Evolutionary conservation across 2,888 invertebrate genomes (phyloP), one percentile per base, ranked within the genome.

Genomic region (Anthophora plumipes): DNA sequence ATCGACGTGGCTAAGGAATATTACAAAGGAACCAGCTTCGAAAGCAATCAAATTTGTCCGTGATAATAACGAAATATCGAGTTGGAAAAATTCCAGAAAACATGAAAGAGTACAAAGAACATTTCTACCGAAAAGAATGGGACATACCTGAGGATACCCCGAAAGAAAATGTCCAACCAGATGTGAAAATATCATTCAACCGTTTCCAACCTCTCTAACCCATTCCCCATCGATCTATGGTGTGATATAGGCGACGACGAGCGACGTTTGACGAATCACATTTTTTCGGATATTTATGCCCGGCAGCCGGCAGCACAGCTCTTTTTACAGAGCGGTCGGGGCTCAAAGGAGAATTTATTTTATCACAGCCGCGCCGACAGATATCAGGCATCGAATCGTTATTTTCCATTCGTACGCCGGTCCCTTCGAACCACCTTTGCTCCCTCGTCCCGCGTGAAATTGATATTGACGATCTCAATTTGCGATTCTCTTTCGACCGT

Each of bases 391-490:
- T 82, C 77, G 82, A 82, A 84, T 86, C 85, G 85, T 85, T 85
- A 85, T 80, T 85, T 86, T 77, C 84, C 84, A 85, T 86, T 86
- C 82, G 79, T 72, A 60, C 86, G 57, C 43, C 61, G n/a, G 75
- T 72, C 85, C 72, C 86, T 86, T 70, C 85, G 85, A 75, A 72
- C 75, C 77, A 80, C 86, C 84, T 74, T 80, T 77, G 74, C 80
- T 68, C 80, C 69, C 80, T 74, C 74, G 82, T 68, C 76, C 76
- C 54, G 69, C 66, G 64, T 77, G 77, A 72, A 81, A 85, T 85
- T 85, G 85, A 85, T 85, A 85, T 85, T 85, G 85, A 86, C 87
- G 87, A 85, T 86, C 84, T 71, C 86, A 86, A 86, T 85, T 86
- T 84, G 85, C 84, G 80, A 85, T 86, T 85, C 83, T 83, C 84